Conservation (phyloP, 2,113 vertebrate genomes). For the Collichthys lucidus region DNA sequence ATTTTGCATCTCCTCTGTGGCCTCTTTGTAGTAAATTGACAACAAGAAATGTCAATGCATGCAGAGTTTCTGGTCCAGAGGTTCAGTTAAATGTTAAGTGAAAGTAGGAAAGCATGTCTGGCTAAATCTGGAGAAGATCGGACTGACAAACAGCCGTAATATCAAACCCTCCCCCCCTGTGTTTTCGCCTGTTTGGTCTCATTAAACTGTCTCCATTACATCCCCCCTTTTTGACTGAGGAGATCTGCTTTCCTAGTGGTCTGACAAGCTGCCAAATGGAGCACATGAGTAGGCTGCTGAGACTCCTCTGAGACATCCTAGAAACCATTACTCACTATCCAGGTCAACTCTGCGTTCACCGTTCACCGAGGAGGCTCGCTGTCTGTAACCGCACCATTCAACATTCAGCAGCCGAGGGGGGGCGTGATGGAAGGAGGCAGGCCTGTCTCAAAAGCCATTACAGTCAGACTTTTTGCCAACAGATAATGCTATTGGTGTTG, state of each 20-base stretch:
- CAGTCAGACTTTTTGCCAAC: slow-evolving; percentile 24
- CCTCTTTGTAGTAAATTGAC: neutral
- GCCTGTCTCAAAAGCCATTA: slow-evolving; percentile 44
- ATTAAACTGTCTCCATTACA: slow-evolving; percentile 50
- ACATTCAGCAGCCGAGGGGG: slow-evolving; percentile 7
- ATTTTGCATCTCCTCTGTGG: neutral
- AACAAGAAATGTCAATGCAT: neutral
- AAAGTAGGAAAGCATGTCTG: neutral
- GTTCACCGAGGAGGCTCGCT: slow-evolving; percentile 30
- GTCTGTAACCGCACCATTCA: slow-evolving; percentile 31
- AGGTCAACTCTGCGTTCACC: slow-evolving; percentile 63
- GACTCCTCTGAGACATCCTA: slow-evolving; percentile 64
- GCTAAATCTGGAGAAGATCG: slow-evolving; percentile 23
- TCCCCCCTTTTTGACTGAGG: slow-evolving; percentile 23
- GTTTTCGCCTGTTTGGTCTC: slow-evolving; percentile 41
- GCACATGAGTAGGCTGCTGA: slow-evolving; percentile 52
- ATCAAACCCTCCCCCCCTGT: neutral
- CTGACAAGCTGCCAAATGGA: slow-evolving; percentile 71
- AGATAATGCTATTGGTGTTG: slow-evolving; percentile 40
- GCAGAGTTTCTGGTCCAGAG: neutral
- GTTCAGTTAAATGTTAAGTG: no score
- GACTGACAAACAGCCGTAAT: neutral
- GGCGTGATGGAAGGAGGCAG: slow-evolving; percentile 9
- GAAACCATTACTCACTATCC: slow-evolving; percentile 65
- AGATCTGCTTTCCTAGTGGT: slow-evolving; percentile 51